Evolutionary conservation across 2,888 invertebrate genomes (phyloP).

Genomic region (Drosophila anceps): DNA sequence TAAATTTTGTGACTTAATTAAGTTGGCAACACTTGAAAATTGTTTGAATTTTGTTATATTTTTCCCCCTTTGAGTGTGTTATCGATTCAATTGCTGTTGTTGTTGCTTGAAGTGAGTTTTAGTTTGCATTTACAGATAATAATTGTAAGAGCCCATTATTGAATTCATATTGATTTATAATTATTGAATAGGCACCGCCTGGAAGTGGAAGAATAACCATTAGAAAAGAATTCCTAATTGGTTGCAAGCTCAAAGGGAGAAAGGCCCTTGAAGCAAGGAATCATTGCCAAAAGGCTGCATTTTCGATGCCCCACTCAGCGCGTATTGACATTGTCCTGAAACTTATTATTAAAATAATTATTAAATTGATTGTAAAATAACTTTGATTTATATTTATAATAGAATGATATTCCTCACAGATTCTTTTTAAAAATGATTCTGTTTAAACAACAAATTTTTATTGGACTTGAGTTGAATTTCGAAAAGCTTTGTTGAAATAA

Average conservation of each 20-base stretch:
- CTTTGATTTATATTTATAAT: not conserved
- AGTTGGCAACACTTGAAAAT: constrained; percentile 81
- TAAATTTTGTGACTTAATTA: constrained; percentile 84
- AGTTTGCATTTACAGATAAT: constrained; percentile 67
- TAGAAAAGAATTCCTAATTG: constrained; percentile 10
- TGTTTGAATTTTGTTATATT: constrained; percentile 62
- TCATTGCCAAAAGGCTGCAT: not conserved
- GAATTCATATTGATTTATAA: constrained; percentile 73
- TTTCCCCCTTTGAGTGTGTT: constrained; percentile 27
- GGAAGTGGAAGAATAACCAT: not conserved
- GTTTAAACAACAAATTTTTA: not conserved
- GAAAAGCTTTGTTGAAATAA: constrained; percentile 3
- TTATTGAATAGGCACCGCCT: constrained; percentile 29
- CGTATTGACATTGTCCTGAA: no score
- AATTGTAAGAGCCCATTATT: constrained; percentile 74
- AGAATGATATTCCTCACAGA: no score
- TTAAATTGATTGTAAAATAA: not conserved
- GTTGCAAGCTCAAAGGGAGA: not conserved
- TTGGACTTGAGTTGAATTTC: not conserved
- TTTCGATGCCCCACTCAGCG: no score
- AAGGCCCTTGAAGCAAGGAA: not conserved
- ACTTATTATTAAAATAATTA: no score
- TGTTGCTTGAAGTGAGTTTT: constrained; percentile 39
- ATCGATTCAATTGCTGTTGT: constrained; percentile 28
- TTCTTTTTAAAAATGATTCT: not conserved